Evolutionary conservation across 1,140 invertebrate species (phyloP), one percentile per base, ranked within the genome.

Genomic region (Lordiphosa stackelbergi): DNA sequence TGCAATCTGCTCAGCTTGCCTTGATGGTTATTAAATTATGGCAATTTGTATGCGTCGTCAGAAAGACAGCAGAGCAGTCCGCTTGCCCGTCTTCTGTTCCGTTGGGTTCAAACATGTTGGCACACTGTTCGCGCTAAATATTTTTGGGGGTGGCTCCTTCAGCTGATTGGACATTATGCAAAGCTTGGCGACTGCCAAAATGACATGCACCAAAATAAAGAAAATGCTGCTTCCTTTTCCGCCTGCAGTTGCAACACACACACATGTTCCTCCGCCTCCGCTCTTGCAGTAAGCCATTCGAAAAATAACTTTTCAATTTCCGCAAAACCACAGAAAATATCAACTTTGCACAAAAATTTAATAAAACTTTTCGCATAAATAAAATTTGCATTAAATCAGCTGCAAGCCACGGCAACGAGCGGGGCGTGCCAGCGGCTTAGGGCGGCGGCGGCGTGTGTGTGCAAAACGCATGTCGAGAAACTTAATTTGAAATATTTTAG

Each of bases 281-380:
- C 28, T 31, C 31, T 45, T 58, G 66, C 42, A 72, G 72, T 75
- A 75, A 78, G 73, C 72, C 65, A 78, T 78, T 75, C 78, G 77
- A 79, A 78, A 83, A 77, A 83, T 83, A 83, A 83, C 77, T 83
- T 83, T 83, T 83, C 77, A 83, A 83, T 83, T 83, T 83, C 77
- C 77, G 77, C 77, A 83, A 83, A 83, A 83, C 77, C 77, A 83
- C 77, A 83, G 77, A 83, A 81, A 83, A 83, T 83, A 83, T 83
- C 73, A 83, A 83, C 77, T 83, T 83, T 83, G 77, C 77, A 73
- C 77, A 83, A 83, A 83, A 83, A 83, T 83, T 83, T 83, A 83
- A 83, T 83, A 83, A 83, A 83, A 83, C 77, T 83, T 83, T 83
- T 83, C 77, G 77, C 77, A 83, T 83, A 83, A 83, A 83, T 83